Percentiles rank a stretch among this genome's conserved stretches.
Evolutionary conservation across 2,888 invertebrate species (phyloP).

Genomic region (Ptychoptera contaminata): DNA sequence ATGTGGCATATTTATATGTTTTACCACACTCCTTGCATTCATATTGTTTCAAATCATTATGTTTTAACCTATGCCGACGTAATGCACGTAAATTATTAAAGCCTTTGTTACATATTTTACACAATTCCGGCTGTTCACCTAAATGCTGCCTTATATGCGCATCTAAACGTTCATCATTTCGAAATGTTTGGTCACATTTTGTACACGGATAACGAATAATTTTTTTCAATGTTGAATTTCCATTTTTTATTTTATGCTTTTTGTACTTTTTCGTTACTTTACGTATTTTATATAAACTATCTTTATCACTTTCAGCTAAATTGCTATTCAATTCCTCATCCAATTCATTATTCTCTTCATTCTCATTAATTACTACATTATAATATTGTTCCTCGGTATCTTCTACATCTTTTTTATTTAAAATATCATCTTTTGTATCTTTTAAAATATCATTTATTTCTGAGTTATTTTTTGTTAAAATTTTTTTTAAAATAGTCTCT

Average conservation of each 20-base stretch:
- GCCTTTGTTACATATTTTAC: constrained; percentile 23
- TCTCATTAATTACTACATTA: neutral
- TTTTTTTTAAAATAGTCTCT: constrained; percentile 27
- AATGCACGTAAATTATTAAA: constrained; percentile 34
- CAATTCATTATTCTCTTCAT: neutral
- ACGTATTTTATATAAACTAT: neutral
- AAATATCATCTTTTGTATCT: neutral
- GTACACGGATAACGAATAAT: constrained; percentile 2
- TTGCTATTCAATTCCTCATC: neutral
- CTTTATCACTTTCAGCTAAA: neutral
- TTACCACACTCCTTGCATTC: constrained; percentile 11
- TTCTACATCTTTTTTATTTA: neutral
- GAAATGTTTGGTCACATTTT: constrained; percentile 6
- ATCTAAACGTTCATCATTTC: constrained; percentile 6
- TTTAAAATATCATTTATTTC: neutral
- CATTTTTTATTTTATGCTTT: neutral
- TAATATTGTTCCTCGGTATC: too few species aligned
- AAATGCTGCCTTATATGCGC: constrained; percentile 10
- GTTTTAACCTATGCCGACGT: constrained; percentile 24
- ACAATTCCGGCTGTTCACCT: constrained; percentile 11
- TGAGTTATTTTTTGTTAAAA: neutral
- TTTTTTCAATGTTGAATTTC: neutral
- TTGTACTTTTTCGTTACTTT: neutral
- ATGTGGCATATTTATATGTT: constrained; percentile 19
- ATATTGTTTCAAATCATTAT: constrained; percentile 8